Evolutionary conservation across 2,797 vertebrate species (phyloP).

Genomic region (Denticeps clupeoides): DNA sequence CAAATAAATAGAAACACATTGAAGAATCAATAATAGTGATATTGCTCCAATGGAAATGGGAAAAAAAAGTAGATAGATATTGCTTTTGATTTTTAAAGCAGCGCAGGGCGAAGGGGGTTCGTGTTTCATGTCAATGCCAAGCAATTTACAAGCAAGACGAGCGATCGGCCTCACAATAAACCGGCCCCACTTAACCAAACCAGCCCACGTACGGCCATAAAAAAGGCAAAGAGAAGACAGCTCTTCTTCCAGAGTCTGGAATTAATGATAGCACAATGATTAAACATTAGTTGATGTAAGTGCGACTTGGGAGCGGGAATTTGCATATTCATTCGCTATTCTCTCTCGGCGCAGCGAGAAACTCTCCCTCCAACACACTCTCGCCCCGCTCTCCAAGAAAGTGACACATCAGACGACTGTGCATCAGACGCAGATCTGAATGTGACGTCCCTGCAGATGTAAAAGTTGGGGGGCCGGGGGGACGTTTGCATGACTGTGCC

Average conservation of each 20-base stretch:
- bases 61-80: conserved; percentile 49
- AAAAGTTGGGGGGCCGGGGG: too few species aligned
- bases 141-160: conserved; percentile 28
- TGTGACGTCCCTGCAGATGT: neutral
- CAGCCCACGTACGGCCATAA: neutral
- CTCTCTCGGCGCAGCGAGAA: conserved; percentile 8
- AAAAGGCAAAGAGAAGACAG: neutral
- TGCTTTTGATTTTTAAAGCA: conserved; percentile 51
- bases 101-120: conserved; percentile 37
- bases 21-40: conserved; percentile 43
- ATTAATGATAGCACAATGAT: conserved; percentile 27
- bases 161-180: conserved; percentile 32
- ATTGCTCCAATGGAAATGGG: conserved; percentile 46
- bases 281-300: conserved; percentile 16
- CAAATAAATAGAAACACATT: too few species aligned
- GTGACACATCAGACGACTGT: neutral
- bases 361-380: neutral
- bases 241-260: conserved; percentile 7
- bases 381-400: neutral
- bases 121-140: too few species aligned
- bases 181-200: conserved; percentile 13
- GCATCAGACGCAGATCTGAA: neutral
- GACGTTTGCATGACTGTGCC: too few species aligned
- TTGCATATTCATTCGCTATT: conserved; percentile 31
- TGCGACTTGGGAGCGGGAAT: conserved; percentile 23